Base-by-base conservation (phyloP, 2,113 vertebrate genomes). In the Cettia cetti region DNA sequence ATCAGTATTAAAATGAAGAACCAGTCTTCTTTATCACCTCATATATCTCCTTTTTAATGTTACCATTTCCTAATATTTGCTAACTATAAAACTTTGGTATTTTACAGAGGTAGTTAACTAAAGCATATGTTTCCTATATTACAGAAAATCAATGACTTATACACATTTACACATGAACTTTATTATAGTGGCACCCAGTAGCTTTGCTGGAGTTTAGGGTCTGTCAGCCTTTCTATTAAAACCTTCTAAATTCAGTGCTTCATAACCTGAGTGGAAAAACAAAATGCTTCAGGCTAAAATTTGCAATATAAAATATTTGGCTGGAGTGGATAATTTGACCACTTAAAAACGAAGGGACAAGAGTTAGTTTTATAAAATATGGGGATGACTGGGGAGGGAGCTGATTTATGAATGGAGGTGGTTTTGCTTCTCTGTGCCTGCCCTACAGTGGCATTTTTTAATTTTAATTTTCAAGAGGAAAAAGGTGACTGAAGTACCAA, bases 51-150 rank as follows among this genome's bases (percentile, higher is more conserved):
- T 95, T 95, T 97, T 95, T 84, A 57, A 94, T 86, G 94, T 93
- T 93, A 80, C 95, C 90, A 37, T 90, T 96, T 75, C 93, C 92
- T 96, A 95, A 94, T 89, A 95, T 92, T 96, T 90, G 84, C 94
- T 72, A 89, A 82, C 90, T 86, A 65, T 96, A 96, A 96, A 95
- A 96, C 94, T 89, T 95, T 49, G 85, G 95, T 96, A 92, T 96
- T 96, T 96, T 96, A 94, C 92, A 96, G 91, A 89, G 94, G 90
- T 93, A 92, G 94, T 96, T 95, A 93, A 87, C 92, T 82, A 83
- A 96, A 93, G 94, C 96, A 97, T 95, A 54, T 96, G 95, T 96
- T 97, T 96, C 96, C 95, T 93, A 86, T 95, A 93, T 97, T 96
- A 86, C 56, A 88, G 89, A 94, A 94, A 94, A 88, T 94, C 94